phyloP scores from a whole-genome alignment of 2,888 invertebrate species.

The Volucella bombylans region DNA sequence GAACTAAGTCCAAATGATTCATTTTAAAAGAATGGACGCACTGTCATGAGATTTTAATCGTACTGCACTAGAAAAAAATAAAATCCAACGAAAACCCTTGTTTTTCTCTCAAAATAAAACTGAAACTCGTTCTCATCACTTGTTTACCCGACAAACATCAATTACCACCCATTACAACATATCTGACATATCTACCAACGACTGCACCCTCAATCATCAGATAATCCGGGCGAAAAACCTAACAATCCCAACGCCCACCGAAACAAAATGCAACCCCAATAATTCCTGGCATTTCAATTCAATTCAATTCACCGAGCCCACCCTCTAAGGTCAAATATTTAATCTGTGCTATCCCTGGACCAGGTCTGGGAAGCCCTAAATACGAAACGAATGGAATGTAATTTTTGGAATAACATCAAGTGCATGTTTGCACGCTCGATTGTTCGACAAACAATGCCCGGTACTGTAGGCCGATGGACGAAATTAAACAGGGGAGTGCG shows the following conservation, averaged over 20 bases:
- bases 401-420: conserved; percentile 73
- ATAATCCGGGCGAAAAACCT: conserved; percentile 61
- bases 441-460: conserved; percentile 64
- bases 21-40: no score
- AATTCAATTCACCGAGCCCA: conserved; percentile 51
- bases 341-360: conserved; percentile 27
- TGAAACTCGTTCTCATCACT: conserved; percentile 16
- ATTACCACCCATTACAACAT: conserved; percentile 60
- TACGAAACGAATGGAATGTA: conserved; percentile 46
- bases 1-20: no score
- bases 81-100: no score
- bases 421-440: conserved; percentile 70
- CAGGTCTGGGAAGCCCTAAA: conserved; percentile 34
- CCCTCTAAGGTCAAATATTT: conserved; percentile 71
- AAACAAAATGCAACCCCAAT: conserved; percentile 24
- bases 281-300: no score
- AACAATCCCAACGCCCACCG: conserved; percentile 55
- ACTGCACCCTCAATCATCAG: conserved; percentile 40
- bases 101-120: conserved; percentile 1
- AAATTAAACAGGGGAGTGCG: conserved; percentile 34
- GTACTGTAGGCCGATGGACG: not conserved
- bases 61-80: no score
- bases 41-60: no score
- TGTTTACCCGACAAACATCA: conserved; percentile 61
- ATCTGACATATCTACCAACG: conserved; percentile 13